Evolutionary conservation across 2,888 invertebrate genomes (phyloP).

Genomic region (Diachrysia chrysitis): DNA sequence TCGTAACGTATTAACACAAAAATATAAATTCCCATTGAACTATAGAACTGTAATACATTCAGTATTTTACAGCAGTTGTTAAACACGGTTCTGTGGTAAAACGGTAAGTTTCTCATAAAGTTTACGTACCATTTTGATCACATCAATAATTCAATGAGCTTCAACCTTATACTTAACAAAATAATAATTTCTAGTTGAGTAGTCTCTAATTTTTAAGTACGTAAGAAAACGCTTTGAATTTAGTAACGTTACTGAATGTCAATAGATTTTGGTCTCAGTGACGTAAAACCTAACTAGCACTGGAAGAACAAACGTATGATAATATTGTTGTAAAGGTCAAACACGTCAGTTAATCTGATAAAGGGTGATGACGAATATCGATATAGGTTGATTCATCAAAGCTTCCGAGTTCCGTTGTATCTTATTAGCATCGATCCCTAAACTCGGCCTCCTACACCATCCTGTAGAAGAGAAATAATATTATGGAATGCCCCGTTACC

Average conservation of each 20-base stretch:
- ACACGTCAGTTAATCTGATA: conserved; percentile 1
- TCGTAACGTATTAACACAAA: too few relatives aligned
- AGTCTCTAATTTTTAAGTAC: not conserved
- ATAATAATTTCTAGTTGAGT: not conserved
- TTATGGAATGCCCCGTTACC: not conserved
- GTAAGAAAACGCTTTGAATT: too few relatives aligned
- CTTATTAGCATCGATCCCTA: conserved; percentile 13
- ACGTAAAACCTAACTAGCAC: not conserved
- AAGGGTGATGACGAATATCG: conserved; percentile 10
- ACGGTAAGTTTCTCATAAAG: not conserved
- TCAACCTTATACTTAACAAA: not conserved
- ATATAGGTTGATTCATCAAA: conserved; percentile 4
- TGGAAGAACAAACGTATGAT: not conserved
- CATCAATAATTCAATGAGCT: not conserved
- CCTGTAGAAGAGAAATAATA: not conserved
- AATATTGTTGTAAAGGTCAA: conserved; percentile 14
- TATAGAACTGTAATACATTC: too few relatives aligned
- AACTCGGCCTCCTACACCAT: not conserved
- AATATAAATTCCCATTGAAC: too few relatives aligned
- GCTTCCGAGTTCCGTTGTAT: conserved; percentile 11
- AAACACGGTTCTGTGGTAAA: not conserved
- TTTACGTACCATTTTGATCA: not conserved
- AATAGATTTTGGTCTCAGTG: too few relatives aligned
- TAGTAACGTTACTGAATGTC: too few relatives aligned
- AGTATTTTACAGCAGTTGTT: too few relatives aligned